These are phyloP conservation scores for Cylindroiulus punctatus DNA, from an alignment of 2,888 invertebrate genomes.

Conservation along the genomic window DNA sequence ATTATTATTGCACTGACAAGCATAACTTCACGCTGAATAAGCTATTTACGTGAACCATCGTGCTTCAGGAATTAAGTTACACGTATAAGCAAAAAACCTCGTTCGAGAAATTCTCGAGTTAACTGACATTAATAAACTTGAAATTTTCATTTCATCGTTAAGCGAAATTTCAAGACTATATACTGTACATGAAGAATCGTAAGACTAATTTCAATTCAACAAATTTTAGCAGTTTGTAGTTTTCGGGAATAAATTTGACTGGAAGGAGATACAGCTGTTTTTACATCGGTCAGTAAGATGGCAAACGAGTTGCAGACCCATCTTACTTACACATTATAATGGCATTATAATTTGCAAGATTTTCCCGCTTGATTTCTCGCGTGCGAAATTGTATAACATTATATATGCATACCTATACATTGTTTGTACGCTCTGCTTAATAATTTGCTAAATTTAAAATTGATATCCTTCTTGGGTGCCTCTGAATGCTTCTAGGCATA, in stretches of 20 bases:
- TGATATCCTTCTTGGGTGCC: too few species aligned
- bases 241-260: neutral
- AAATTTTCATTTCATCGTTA: neutral
- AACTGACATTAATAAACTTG: neutral
- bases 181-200: too few species aligned
- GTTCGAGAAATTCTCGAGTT: neutral
- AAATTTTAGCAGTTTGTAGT: neutral
- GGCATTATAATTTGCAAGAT: neutral
- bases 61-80: conserved; percentile 37
- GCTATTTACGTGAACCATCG: neutral
- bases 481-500: too few species aligned
- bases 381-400: neutral
- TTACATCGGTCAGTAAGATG: neutral
- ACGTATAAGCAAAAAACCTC: neutral
- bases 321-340: neutral
- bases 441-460: neutral
- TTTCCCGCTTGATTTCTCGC: neutral
- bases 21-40: conserved; percentile 30
- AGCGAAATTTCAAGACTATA: neutral
- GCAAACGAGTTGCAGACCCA: neutral
- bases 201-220: neutral
- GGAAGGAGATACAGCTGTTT: neutral
- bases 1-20: conserved; percentile 11
- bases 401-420: neutral
- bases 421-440: neutral